phyloP scores from a whole-genome alignment of 2,113 vertebrate genomes.

The Catharus minimus region DNA sequence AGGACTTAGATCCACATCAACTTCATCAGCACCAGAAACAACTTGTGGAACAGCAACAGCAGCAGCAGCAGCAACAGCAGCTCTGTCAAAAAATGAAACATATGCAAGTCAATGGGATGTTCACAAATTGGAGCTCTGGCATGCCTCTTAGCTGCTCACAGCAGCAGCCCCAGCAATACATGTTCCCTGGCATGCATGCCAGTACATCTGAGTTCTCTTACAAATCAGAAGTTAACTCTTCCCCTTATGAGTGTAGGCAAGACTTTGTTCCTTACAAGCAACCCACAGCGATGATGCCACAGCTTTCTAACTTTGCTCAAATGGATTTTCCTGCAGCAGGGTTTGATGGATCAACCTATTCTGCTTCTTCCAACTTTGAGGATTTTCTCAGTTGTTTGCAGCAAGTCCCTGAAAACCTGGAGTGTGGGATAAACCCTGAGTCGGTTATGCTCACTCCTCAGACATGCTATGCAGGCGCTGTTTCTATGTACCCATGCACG shows the following conservation, averaged over 20 bases:
- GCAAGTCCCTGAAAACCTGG: conserved; percentile 66
- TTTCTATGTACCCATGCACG: conserved; percentile 76
- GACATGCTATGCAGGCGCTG: conserved; percentile 69
- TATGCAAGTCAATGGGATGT: conserved; percentile 75
- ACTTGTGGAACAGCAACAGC: conserved; percentile 39
- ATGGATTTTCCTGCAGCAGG: conserved; percentile 66
- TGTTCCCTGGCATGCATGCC: conserved; percentile 59
- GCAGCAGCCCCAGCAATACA: conserved; percentile 65
- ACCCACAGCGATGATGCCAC: conserved; percentile 19
- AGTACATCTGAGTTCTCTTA: conserved; percentile 63
- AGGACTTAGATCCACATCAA: conserved; percentile 54
- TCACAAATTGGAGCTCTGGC: conserved; percentile 64
- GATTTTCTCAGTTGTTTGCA: conserved; percentile 77
- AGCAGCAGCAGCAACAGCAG: conserved; percentile 73
- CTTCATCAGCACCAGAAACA: conserved; percentile 62
- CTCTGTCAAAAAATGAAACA: conserved; percentile 80
- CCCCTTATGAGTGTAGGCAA: conserved; percentile 67
- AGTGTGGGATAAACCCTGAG: conserved; percentile 62
- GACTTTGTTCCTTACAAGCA: conserved; percentile 70
- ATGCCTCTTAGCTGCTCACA: conserved; percentile 60
- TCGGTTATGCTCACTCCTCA: conserved; percentile 47
- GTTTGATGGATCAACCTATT: conserved; percentile 68
- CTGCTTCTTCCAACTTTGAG: conserved; percentile 68
- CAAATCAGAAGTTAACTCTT: conserved; percentile 68
- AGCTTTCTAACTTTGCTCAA: conserved; percentile 60